These are phyloP conservation scores for Dipodomys spectabilis DNA, from an alignment of 2,113 vertebrate species.

Conservation along the genomic window DNA sequence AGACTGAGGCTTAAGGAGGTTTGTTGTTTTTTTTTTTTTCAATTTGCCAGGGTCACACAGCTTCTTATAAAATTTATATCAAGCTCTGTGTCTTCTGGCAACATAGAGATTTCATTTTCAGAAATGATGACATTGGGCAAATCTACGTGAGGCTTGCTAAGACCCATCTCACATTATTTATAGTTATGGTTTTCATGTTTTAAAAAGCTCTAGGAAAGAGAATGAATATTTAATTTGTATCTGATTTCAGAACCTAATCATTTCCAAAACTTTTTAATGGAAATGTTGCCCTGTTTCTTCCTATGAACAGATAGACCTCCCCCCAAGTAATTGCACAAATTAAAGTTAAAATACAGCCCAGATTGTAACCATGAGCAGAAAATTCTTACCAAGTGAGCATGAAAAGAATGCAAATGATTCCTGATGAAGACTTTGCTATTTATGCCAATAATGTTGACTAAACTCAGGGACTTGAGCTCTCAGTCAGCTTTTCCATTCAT, in stretches of 20 bases:
- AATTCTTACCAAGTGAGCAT: neutral
- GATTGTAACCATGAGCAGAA: neutral
- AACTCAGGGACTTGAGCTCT: no score
- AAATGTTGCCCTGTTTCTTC: neutral
- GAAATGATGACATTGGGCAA: neutral
- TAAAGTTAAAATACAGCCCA: no score
- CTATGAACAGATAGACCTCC: neutral
- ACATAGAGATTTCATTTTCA: neutral
- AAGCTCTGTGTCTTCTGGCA: neutral
- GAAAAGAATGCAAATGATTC: neutral
- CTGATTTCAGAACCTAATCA: slow-evolving; percentile 4
- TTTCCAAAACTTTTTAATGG: neutral
- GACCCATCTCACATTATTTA: neutral
- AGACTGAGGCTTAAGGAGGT: neutral
- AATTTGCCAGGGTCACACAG: neutral
- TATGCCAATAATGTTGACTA: neutral
- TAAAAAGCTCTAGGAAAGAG: neutral
- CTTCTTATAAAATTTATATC: neutral
- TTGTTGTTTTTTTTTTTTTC: neutral
- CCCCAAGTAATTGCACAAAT: no score
- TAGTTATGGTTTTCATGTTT: neutral
- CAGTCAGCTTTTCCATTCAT: no score
- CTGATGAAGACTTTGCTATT: neutral
- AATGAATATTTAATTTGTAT: neutral
- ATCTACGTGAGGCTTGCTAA: neutral